Evolutionary conservation across 2,797 vertebrate species (phyloP).

Genomic region (Emydoidea blandingii): DNA sequence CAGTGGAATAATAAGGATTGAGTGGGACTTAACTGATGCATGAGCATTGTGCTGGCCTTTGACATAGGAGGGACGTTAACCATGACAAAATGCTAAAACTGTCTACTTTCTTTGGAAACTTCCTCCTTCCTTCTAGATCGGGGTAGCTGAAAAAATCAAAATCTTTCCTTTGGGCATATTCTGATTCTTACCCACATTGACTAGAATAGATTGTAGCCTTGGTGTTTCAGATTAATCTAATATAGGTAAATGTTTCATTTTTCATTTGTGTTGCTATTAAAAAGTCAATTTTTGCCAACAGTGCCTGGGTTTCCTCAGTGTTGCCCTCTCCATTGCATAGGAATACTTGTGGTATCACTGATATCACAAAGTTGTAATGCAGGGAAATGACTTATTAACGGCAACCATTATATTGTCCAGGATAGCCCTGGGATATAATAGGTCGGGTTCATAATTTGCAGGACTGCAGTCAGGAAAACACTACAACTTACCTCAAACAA

Average conservation of each 20-base stretch:
- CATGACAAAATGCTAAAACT: background rate
- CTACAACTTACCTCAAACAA: background rate
- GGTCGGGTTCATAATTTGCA: background rate
- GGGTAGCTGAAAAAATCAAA: background rate
- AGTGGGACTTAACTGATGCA: background rate
- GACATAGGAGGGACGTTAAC: accelerated
- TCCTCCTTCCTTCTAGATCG: background rate
- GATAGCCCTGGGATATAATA: background rate
- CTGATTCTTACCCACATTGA: background rate
- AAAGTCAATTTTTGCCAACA: conserved; percentile 20
- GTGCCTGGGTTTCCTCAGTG: background rate
- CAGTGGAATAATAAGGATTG: background rate
- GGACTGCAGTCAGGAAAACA: conserved; percentile 15
- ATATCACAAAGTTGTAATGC: conserved; percentile 7
- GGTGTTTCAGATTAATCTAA: background rate
- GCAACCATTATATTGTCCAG: conserved; percentile 9
- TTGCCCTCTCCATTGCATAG: background rate
- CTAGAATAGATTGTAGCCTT: background rate
- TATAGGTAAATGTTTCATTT: background rate
- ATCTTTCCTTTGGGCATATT: background rate
- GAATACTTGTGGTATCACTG: background rate
- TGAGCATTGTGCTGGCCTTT: background rate
- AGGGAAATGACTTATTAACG: conserved; percentile 18
- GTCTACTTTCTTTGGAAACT: background rate
- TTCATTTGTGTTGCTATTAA: background rate